phyloP scores from a whole-genome alignment of 2,797 vertebrate species.

The Liasis olivaceus region DNA sequence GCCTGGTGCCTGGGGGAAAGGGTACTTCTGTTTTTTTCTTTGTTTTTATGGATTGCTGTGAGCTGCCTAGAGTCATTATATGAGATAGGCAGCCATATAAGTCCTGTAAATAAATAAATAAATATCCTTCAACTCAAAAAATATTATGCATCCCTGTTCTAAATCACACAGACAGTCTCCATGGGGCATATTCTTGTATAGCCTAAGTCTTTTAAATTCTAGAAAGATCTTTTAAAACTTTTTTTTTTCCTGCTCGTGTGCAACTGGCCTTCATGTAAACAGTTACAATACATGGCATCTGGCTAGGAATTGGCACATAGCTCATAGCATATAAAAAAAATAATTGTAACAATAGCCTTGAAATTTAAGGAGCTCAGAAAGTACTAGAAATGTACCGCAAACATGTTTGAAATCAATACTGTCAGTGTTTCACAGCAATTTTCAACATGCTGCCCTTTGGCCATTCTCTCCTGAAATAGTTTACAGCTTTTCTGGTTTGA shows the following conservation, averaged over 20 bases:
- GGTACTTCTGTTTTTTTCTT: background rate
- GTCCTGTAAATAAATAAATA: too few species aligned
- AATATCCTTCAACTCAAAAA: too few species aligned
- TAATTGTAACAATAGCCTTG: background rate
- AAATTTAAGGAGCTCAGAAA: background rate
- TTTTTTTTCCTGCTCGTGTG: background rate
- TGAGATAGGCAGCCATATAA: too few species aligned
- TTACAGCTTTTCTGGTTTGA: background rate
- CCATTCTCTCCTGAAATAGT: background rate
- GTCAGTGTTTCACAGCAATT: background rate
- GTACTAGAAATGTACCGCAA: background rate
- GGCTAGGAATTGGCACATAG: background rate
- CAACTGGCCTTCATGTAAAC: background rate
- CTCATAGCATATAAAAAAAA: background rate
- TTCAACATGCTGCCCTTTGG: background rate
- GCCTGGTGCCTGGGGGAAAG: background rate
- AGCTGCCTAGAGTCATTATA: too few species aligned
- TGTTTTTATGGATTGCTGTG: too few species aligned
- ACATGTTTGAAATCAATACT: background rate
- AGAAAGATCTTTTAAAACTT: background rate
- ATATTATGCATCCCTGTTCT: too few species aligned
- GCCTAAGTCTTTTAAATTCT: too few species aligned
- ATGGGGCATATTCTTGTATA: too few species aligned
- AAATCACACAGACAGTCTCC: too few species aligned
- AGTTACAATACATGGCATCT: background rate